phyloP scores from a whole-genome alignment of 2,797 vertebrate species.

The Mus caroli region DNA sequence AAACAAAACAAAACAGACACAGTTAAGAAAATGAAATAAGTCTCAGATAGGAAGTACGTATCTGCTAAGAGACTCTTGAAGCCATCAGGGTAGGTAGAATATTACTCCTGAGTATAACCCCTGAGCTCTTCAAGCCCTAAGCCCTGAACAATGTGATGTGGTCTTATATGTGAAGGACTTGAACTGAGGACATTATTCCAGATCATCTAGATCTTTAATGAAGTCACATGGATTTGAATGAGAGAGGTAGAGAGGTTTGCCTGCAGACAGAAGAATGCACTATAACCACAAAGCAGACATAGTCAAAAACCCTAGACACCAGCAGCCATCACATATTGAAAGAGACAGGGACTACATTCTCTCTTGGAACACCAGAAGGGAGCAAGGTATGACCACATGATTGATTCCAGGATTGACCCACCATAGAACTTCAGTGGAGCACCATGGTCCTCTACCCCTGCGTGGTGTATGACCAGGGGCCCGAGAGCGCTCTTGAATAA shows the following conservation, averaged over 20 bases:
- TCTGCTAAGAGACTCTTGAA: neutral
- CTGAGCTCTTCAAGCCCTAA: neutral
- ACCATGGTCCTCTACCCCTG: too few relatives aligned
- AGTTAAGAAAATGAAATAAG: neutral
- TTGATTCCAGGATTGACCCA: neutral
- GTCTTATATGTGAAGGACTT: neutral
- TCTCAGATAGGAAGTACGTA: neutral
- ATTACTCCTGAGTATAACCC: neutral
- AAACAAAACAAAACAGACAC: neutral
- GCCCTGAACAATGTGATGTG: neutral
- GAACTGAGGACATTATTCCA: neutral
- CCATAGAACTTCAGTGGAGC: neutral
- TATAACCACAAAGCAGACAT: neutral
- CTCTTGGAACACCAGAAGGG: neutral
- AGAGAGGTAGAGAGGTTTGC: constrained; percentile 10
- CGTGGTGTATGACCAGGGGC: too few relatives aligned
- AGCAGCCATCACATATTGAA: neutral
- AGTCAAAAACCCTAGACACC: neutral
- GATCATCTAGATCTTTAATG: neutral
- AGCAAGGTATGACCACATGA: neutral
- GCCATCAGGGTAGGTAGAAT: neutral
- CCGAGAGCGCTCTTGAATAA: too few relatives aligned
- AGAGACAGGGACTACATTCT: neutral
- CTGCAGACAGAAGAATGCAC: neutral
- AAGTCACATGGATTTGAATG: neutral